phyloP scores from a whole-genome alignment of 2,113 vertebrate species.

The Ctenodactylus gundi region DNA sequence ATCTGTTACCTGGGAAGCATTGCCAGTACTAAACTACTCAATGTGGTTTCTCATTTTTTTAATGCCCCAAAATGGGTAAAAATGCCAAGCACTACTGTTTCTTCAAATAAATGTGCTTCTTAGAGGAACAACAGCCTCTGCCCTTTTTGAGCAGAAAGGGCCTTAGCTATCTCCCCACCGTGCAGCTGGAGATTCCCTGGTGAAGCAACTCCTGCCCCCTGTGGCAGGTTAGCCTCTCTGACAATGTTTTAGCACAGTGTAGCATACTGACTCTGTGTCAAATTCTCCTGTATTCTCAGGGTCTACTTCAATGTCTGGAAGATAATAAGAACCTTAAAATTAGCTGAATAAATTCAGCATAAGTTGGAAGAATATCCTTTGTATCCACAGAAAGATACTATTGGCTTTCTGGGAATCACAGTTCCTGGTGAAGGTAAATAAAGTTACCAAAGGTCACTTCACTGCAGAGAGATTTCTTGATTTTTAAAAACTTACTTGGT shows the following conservation, averaged over 20 bases:
- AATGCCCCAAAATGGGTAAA: not conserved
- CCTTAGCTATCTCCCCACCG: not conserved
- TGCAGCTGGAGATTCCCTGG: not conserved
- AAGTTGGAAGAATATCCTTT: conserved; percentile 29
- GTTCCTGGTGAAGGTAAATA: not conserved
- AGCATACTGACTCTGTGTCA: not conserved
- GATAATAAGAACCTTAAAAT: conserved; percentile 33
- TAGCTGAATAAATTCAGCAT: conserved; percentile 15
- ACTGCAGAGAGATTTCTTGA: not conserved
- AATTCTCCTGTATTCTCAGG: not conserved
- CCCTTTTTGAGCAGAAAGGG: not conserved
- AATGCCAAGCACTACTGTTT: not conserved
- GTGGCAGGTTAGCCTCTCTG: not conserved
- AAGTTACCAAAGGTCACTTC: not conserved
- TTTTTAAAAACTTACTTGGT: not conserved
- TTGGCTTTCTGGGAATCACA: conserved; percentile 5
- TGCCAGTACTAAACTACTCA: not conserved
- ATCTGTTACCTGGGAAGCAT: not conserved
- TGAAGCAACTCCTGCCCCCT: not conserved
- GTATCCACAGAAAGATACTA: conserved; percentile 12
- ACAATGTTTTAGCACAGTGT: not conserved
- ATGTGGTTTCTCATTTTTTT: not conserved
- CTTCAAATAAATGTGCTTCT: not conserved
- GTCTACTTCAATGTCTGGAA: not conserved
- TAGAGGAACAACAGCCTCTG: not conserved